These are phyloP conservation scores for Speoplatyrhinus poulsoni DNA, from an alignment of 2,113 vertebrate species.

Conservation along the genomic window DNA sequence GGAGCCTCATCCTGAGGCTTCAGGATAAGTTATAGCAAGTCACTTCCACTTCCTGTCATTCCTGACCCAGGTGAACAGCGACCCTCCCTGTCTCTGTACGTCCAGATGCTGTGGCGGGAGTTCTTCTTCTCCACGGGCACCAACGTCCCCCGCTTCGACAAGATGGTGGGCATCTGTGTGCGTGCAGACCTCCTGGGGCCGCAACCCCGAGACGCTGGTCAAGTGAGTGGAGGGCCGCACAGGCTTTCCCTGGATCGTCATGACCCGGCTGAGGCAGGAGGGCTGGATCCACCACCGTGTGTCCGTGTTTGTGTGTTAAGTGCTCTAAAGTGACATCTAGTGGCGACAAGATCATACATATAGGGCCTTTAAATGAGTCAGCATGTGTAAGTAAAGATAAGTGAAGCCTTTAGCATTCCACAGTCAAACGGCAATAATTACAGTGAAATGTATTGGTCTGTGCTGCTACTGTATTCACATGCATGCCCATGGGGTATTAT, in stretches of 20 bases:
- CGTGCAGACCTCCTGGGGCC: slow-evolving; percentile 79
- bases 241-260: slow-evolving; percentile 81
- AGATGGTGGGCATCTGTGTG: slow-evolving; percentile 81
- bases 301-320: background rate
- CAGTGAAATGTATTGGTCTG: no score
- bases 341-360: no score
- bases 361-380: background rate
- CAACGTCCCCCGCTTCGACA: slow-evolving; percentile 78
- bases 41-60: no score
- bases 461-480: no score
- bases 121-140: slow-evolving; percentile 79
- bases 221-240: slow-evolving; percentile 81
- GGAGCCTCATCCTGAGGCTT: no score
- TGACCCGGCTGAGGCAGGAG: slow-evolving; percentile 79
- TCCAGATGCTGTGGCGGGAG: slow-evolving; percentile 78
- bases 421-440: no score
- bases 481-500: no score
- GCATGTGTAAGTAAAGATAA: no score
- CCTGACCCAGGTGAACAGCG: slow-evolving; percentile 70
- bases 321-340: no score
- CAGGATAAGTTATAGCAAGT: no score
- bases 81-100: slow-evolving; percentile 79
- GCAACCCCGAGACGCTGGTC: slow-evolving; percentile 73
- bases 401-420: no score
- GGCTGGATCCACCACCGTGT: slow-evolving; percentile 77